Percentiles rank a stretch among this genome's conserved stretches.
Conservation (phyloP, 2,888 invertebrate species). For the Drosophila subsilvestris region DNA sequence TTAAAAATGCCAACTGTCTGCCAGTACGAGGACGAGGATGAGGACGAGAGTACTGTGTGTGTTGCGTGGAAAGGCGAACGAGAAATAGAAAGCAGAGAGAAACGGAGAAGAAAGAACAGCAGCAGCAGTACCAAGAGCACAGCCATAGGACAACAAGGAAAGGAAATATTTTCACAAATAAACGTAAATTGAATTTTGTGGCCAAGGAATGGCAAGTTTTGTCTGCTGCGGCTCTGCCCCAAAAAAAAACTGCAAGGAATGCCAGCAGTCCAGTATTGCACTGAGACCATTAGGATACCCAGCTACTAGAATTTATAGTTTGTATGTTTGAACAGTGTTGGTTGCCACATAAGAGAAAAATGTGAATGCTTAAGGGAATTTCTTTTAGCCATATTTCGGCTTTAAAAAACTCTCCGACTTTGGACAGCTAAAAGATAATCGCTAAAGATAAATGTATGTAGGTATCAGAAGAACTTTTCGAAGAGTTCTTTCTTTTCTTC, state of each 20-base stretch:
- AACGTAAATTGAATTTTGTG: constrained; percentile 68
- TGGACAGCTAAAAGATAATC: too few relatives aligned
- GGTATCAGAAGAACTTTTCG: too few relatives aligned
- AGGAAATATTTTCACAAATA: constrained; percentile 55
- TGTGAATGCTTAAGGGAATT: too few relatives aligned
- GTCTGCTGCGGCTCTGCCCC: constrained; percentile 24
- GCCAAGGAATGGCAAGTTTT: constrained; percentile 45
- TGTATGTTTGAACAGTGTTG: too few relatives aligned
- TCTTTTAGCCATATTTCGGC: too few relatives aligned
- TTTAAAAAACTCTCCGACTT: too few relatives aligned
- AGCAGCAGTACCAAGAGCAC: constrained; percentile 2
- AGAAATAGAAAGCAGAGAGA: constrained; percentile 22
- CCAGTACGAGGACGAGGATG: constrained; percentile 10
- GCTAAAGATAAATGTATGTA: too few relatives aligned
- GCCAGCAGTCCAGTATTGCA: neutral
- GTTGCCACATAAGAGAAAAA: too few relatives aligned
- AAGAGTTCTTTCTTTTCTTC: too few relatives aligned
- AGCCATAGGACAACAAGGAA: constrained; percentile 26
- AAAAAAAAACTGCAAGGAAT: constrained; percentile 21
- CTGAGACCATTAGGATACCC: neutral
- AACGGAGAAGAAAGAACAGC: neutral
- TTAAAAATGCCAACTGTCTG: constrained; percentile 52
- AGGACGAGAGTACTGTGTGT: neutral
- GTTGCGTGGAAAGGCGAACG: neutral
- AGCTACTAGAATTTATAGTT: neutral